These are phyloP conservation scores for Drosophila nikananu DNA, from an alignment of 1,140 invertebrate species.

Conservation along the genomic window DNA sequence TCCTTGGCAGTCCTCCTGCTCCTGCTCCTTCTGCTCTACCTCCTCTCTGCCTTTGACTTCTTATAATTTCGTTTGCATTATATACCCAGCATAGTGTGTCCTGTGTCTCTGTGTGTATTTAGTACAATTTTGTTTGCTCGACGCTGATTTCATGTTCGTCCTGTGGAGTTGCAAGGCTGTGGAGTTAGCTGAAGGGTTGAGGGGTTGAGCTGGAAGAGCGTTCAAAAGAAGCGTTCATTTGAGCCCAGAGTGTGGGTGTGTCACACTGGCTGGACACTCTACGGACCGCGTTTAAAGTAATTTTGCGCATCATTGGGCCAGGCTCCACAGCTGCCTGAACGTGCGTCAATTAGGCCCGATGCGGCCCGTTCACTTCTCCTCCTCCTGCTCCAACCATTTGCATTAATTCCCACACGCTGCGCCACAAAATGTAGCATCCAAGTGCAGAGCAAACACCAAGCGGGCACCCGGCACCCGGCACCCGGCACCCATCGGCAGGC, in stretches of 20 bases:
- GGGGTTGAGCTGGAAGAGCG: conserved; percentile 1
- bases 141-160: conserved; percentile 44
- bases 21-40: neutral
- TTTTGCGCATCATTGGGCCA: conserved; percentile 73
- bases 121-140: conserved; percentile 43
- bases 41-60: conserved; percentile 24
- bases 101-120: conserved; percentile 20
- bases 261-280: neutral
- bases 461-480: neutral
- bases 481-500: neutral
- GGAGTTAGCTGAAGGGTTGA: conserved; percentile 25
- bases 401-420: conserved; percentile 30
- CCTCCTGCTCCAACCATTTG: conserved; percentile 12
- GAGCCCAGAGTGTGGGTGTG: neutral
- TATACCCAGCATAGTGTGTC: conserved; percentile 16
- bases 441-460: conserved; percentile 31
- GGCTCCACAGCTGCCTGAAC: conserved; percentile 50
- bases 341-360: conserved; percentile 64
- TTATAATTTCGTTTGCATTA: conserved; percentile 55
- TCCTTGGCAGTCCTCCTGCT: conserved; percentile 1
- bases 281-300: conserved; percentile 62
- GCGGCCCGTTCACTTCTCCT: neutral
- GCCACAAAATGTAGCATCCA: conserved; percentile 17
- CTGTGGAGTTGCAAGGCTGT: neutral
- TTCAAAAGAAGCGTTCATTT: conserved; percentile 50